Evolutionary conservation across 2,113 vertebrate species (phyloP).

Genomic region (Podilymbus podiceps): DNA sequence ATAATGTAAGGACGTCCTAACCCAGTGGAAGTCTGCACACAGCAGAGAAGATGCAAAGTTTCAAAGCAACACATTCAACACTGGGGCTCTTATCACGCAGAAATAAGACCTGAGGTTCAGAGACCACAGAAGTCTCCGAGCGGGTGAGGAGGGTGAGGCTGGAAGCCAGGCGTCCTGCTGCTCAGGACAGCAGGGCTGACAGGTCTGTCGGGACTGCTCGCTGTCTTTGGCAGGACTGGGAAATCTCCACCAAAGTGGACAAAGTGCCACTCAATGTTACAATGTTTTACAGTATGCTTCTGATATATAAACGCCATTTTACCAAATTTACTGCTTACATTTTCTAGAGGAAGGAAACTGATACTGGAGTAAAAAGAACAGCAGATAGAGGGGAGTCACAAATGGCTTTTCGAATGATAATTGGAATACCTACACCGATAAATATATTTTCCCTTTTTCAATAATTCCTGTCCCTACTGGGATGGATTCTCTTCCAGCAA

Average conservation of each 20-base stretch:
- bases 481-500: neutral
- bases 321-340: neutral
- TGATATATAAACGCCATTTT: neutral
- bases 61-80: neutral
- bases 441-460: neutral
- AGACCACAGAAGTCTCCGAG: neutral
- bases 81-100: neutral
- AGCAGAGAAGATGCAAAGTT: neutral
- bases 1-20: neutral
- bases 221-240: neutral
- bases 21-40: neutral
- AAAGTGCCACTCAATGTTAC: neutral
- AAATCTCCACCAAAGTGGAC: neutral
- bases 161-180: neutral
- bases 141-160: neutral
- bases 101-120: neutral
- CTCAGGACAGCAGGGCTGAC: neutral
- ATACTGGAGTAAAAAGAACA: neutral
- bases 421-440: neutral
- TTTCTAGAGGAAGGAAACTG: neutral
- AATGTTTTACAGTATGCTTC: neutral
- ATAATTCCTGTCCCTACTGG: neutral
- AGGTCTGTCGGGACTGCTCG: neutral
- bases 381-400: neutral
- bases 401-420: neutral